Evolutionary conservation across 2,888 invertebrate species (phyloP).

Genomic region (Steromphala cineraria): DNA sequence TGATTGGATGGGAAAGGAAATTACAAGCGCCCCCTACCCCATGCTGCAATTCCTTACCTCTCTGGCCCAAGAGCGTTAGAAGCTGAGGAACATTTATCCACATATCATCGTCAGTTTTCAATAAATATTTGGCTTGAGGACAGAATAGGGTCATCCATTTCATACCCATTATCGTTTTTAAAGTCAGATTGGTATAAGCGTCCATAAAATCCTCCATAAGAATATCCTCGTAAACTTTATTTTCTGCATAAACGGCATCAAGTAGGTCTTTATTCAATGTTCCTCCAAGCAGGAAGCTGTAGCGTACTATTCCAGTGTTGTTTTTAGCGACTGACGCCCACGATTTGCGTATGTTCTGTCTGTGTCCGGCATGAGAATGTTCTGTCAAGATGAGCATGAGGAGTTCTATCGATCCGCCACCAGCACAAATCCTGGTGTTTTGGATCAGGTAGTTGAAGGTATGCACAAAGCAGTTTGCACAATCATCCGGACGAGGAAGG

Average conservation of each 20-base stretch:
- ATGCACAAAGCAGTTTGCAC: too few species aligned
- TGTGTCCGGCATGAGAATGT: too few species aligned
- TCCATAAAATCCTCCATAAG: constrained; percentile 21
- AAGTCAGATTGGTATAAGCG: constrained; percentile 22
- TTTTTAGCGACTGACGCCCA: constrained; percentile 3
- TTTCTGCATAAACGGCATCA: not conserved
- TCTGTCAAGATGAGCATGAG: too few species aligned
- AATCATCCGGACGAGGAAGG: too few species aligned
- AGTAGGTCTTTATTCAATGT: not conserved
- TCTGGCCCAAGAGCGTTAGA: not conserved
- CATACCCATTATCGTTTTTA: constrained; percentile 27
- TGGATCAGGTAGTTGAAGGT: too few species aligned
- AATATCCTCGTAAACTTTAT: constrained; percentile 6
- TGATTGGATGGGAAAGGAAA: too few species aligned
- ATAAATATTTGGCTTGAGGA: constrained; percentile 12
- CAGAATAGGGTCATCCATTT: constrained; percentile 23
- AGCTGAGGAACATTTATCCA: constrained; percentile 14
- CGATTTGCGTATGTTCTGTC: constrained; percentile 20
- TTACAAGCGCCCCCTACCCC: too few species aligned
- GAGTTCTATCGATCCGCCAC: too few species aligned
- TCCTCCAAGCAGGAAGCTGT: constrained; percentile 23
- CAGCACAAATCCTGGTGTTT: too few species aligned
- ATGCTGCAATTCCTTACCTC: too few species aligned
- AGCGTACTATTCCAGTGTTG: constrained; percentile 14
- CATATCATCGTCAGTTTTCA: constrained; percentile 35